Percentiles rank a stretch among this genome's conserved stretches.
phyloP scores from a whole-genome alignment of 2,888 invertebrate species.

The Melipona beecheii region DNA sequence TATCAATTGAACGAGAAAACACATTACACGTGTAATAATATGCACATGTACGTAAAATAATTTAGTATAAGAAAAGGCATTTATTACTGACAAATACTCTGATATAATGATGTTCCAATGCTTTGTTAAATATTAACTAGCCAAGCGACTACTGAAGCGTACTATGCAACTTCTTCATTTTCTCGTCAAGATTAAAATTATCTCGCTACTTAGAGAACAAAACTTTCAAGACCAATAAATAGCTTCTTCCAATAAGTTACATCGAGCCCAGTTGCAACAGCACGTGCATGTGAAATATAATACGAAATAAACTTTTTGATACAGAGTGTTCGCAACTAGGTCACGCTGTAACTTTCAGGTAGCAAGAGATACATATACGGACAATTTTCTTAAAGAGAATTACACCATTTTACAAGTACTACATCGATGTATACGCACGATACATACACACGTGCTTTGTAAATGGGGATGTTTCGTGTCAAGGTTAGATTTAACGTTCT shows the following conservation, averaged over 20 bases:
- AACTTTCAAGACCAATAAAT: not conserved
- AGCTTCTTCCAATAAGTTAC: not conserved
- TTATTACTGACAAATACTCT: too few relatives aligned
- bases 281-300: not conserved
- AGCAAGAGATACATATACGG: not conserved
- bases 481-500: rapidly evolving
- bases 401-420: not conserved
- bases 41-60: too few relatives aligned
- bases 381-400: not conserved
- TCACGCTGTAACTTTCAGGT: not conserved
- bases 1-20: too few relatives aligned
- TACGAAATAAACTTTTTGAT: too few relatives aligned
- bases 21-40: too few relatives aligned
- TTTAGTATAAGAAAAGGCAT: too few relatives aligned
- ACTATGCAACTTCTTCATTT: not conserved
- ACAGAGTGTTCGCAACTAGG: too few relatives aligned
- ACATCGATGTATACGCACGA: not conserved
- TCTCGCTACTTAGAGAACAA: not conserved
- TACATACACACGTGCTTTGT: not conserved
- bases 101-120: too few relatives aligned
- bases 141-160: not conserved
- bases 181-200: not conserved
- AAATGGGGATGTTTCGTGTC: not conserved
- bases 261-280: not conserved
- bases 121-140: too few relatives aligned